Base-by-base conservation (phyloP, 1,140 invertebrate genomes). In the Reticulitermes speratus region DNA sequence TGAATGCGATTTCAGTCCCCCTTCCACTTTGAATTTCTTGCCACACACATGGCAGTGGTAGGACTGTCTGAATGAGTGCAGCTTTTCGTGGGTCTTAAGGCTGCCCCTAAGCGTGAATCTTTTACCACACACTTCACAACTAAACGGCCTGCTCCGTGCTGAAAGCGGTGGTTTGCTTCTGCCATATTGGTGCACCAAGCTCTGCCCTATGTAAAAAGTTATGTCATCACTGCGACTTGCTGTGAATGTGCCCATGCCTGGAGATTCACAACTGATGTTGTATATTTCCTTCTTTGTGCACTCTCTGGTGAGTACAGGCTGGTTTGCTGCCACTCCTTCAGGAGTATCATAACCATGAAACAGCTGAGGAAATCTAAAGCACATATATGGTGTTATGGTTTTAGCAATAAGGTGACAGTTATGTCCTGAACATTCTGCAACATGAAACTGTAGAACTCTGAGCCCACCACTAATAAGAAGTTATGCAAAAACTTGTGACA, bases 181-280 rank as follows among this genome's bases (percentile, higher is more conserved):
- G n/a, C 25, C n/a, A 75, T 75, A 75, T 30, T 75, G n/a, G 65
- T 75, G 65, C n/a, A 75, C 65, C 65, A 75, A 25, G n/a, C 65
- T 75, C n/a, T 75, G 65, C 9, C 65, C 65, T 25, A 75, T 75
- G 14, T 75, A 75, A 75, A 75, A 75, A 12, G 65, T 75, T 25
- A 75, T 75, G n/a, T 75, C 65, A 75, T 75, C 65, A 75, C 65
- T 75, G n/a, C 25, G n/a, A 75, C 65, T 75, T 75, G 65, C 65
- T 75, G 65, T 25, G 6, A 75, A 8, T 25, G n/a, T 75, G 5
- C 65, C n/a, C 11, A 75, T 30, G 7, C 65, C 65, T 75, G 65
- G 65, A 8, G 65, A 75, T n/a, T 75, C 65, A 30, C 65, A 75
- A 30, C 65, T 75, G 65, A 75, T 30, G 59, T 65, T 65, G n/a